These are phyloP conservation scores for Alexandromys fortis DNA, from an alignment of 2,113 vertebrate genomes.

Conservation along the genomic window DNA sequence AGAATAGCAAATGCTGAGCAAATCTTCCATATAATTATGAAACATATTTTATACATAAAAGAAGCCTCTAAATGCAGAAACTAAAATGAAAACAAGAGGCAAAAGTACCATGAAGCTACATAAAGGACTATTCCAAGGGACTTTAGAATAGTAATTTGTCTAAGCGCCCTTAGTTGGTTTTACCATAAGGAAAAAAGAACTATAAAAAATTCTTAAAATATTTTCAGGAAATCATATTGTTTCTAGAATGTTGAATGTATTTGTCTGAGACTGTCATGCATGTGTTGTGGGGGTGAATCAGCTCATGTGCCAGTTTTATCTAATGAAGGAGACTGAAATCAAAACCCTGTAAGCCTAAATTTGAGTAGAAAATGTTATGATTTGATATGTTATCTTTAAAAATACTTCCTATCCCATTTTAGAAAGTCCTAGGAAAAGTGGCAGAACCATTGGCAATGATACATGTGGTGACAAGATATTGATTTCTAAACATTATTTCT, in stretches of 20 bases:
- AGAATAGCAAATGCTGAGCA: background rate
- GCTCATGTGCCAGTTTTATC: background rate
- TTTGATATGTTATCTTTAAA: background rate
- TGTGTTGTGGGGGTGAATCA: background rate
- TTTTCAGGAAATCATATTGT: conserved; percentile 21
- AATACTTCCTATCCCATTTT: background rate
- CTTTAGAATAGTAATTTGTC: conserved; percentile 9
- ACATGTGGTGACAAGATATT: background rate
- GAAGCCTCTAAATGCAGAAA: background rate
- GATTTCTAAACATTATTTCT: conserved; percentile 5
- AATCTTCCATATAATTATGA: background rate
- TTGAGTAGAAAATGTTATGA: background rate
- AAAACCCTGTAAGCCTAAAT: background rate
- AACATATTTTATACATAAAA: background rate
- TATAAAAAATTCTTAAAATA: background rate
- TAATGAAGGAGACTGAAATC: background rate
- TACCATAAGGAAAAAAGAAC: background rate
- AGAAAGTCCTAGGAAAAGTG: conserved; percentile 5
- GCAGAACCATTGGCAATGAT: background rate
- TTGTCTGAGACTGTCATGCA: background rate
- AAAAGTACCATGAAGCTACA: background rate
- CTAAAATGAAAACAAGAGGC: conserved; percentile 20
- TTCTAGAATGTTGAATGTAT: background rate
- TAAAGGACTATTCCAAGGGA: background rate
- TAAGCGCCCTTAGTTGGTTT: background rate